Percentiles rank a stretch among this genome's conserved stretches.
phyloP scores from a whole-genome alignment of 2,888 invertebrate genomes.

The Eubasilissa splendida region DNA sequence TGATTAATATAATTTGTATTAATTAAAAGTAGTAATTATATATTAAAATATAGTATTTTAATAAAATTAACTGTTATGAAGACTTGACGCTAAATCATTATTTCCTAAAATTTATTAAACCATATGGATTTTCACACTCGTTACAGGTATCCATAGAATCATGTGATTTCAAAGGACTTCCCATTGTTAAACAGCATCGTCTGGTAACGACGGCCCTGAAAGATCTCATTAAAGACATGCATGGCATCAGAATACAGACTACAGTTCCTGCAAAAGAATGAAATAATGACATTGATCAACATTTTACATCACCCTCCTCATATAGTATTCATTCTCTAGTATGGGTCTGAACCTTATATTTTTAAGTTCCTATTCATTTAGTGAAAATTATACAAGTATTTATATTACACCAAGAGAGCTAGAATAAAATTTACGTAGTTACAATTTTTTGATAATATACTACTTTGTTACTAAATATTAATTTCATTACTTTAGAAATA shows the following conservation, averaged over 20 bases:
- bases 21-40: neutral
- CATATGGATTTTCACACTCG: slow-evolving; percentile 12
- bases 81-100: neutral
- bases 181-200: slow-evolving; percentile 82
- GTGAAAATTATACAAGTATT: too few species aligned
- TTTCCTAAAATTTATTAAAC: neutral
- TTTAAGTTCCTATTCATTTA: too few species aligned
- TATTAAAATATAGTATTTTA: neutral
- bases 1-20: too few species aligned
- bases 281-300: slow-evolving; percentile 4
- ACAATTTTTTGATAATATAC: too few species aligned
- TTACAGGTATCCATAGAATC: slow-evolving; percentile 76
- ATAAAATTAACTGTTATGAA: neutral
- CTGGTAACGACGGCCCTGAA: slow-evolving; percentile 81
- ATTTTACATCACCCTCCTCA: neutral
- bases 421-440: too few species aligned
- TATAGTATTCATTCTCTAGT: neutral
- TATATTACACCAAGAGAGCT: too few species aligned
- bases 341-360: too few species aligned
- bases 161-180: slow-evolving; percentile 79
- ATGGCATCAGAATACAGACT: slow-evolving; percentile 86
- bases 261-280: slow-evolving; percentile 65
- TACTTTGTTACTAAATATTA: too few species aligned
- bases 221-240: slow-evolving; percentile 86
- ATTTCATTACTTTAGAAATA: too few species aligned